Conservation (phyloP, 1,140 invertebrate species). For the Neodiprion pinetum region DNA sequence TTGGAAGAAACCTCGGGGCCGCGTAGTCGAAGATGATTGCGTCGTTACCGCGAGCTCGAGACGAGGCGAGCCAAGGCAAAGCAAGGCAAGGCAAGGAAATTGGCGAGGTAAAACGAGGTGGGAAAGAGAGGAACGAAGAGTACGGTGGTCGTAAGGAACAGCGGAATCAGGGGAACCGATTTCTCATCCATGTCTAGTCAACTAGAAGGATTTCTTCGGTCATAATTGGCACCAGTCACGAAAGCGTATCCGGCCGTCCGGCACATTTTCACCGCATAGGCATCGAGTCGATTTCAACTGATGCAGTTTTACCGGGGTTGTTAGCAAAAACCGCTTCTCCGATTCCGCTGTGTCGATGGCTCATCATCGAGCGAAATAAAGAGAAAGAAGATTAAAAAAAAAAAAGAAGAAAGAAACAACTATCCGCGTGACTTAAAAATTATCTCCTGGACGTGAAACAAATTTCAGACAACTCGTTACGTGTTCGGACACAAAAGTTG, state of each 20-base stretch:
- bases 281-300: too few relatives aligned
- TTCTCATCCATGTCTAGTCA: constrained; percentile 2
- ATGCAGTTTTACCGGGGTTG: too few relatives aligned
- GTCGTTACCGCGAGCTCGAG: neutral
- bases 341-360: too few relatives aligned
- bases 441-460: too few relatives aligned
- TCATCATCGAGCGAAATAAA: too few relatives aligned
- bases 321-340: too few relatives aligned
- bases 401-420: too few relatives aligned
- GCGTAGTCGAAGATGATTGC: neutral
- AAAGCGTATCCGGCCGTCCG: neutral
- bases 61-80: neutral
- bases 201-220: neutral
- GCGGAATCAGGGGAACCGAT: neutral
- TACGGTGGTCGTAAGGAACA: neutral
- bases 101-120: neutral
- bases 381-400: too few relatives aligned
- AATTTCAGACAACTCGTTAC: too few relatives aligned
- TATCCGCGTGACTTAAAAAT: too few relatives aligned
- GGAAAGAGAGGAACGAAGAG: neutral
- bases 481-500: too few relatives aligned
- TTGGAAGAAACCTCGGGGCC: neutral
- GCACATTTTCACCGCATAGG: constrained; percentile 4
- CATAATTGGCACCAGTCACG: constrained; percentile 5
- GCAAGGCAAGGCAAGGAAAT: neutral